Conservation (phyloP, 2,797 vertebrate species). For the Hydrophis major region DNA sequence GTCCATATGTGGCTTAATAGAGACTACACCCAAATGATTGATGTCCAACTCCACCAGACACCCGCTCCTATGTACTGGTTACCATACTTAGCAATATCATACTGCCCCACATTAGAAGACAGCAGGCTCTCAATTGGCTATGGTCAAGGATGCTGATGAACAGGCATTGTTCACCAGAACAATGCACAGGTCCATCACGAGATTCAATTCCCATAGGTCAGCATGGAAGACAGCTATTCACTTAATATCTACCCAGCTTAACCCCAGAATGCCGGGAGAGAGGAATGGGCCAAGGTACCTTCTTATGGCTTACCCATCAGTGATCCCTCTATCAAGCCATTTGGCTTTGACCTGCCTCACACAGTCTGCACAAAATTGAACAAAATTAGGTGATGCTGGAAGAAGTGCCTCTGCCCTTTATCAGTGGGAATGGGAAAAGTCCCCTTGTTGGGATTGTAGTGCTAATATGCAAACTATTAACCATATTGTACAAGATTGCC, state of each 20-base stretch:
- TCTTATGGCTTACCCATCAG: neutral
- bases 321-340: neutral
- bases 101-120: neutral
- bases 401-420: neutral
- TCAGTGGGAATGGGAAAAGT: neutral
- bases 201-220: neutral
- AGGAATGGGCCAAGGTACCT: neutral
- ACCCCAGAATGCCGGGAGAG: neutral
- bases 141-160: neutral
- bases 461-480: neutral
- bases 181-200: neutral
- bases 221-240: neutral
- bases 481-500: neutral
- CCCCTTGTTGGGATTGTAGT: neutral
- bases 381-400: neutral
- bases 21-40: neutral
- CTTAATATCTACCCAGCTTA: neutral
- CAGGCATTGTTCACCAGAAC: neutral
- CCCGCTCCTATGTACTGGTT: neutral
- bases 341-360: neutral
- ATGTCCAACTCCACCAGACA: neutral
- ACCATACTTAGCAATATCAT: neutral
- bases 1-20: neutral
- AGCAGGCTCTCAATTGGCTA: neutral
- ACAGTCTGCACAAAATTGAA: neutral